Base-by-base conservation (phyloP, 2,113 vertebrate species). In the Hemiprocne comata region DNA sequence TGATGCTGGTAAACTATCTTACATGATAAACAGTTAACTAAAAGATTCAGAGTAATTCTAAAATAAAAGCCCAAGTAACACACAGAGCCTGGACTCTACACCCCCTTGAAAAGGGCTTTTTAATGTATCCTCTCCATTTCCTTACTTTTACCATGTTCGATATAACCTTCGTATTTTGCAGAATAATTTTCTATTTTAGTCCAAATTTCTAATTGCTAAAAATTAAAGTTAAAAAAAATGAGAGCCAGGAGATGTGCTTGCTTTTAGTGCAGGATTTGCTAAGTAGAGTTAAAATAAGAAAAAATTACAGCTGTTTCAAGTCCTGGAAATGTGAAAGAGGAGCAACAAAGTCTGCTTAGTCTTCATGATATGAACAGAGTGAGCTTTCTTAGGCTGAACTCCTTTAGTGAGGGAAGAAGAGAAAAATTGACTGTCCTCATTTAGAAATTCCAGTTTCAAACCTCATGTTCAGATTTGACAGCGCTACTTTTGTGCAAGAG, bases 171-270 rank as follows among this genome's bases (percentile, higher is more conserved):
- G 7, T 75, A 12, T 53, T 82, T 78, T 87, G n/a, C 19, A 48
- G 20, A 4, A 40, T 34, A 33, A 55, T 62, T 58, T 86, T 5
- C 29, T 60, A 17, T 72, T 80, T 70, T 28, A 79, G 25, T 54
- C 6, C 46, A 71, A 80, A 31, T 13, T 60, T 5, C 6, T 36
- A 23, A 7, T 57, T 78, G 46, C 19, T 34, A 31, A 80, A 75
- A 73, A 57, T 17, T 21, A 10, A 7, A 33, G 14, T 24, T 28
- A 33, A 69, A 76, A 66, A 42, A 44, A 31, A 23, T 1, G 2
- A 50, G 2, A 5, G 14, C 2, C 1, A 31, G 10, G 11, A 24
- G 4, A 0, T 83, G 46, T 38, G 8, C 18, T 70, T 86, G 28
- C 11, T 93, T 76, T 82, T 65, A 79, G 23, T 57, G 15, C 48